Conservation (phyloP, 2,888 invertebrate species). For the Acronicta leporina region DNA sequence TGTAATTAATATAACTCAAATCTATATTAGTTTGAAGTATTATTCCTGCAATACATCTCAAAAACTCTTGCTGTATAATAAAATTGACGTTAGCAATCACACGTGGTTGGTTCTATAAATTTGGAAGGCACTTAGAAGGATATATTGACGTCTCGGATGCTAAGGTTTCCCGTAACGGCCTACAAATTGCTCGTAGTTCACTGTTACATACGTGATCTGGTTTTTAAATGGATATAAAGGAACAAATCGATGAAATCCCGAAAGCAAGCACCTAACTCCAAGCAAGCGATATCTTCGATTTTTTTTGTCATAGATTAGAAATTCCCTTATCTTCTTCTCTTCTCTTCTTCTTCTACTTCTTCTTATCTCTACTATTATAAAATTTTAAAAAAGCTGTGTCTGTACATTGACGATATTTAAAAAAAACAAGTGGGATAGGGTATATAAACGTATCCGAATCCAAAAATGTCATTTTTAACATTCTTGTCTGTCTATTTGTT, state of each 20-base stretch:
- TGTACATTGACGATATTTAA: too few relatives aligned
- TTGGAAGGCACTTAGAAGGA: slow-evolving; percentile 63
- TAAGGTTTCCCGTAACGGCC: slow-evolving; percentile 67
- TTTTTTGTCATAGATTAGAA: too few relatives aligned
- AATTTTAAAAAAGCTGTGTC: too few relatives aligned
- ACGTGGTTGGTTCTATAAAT: slow-evolving; percentile 46
- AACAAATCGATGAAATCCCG: slow-evolving; percentile 38
- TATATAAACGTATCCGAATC: too few relatives aligned
- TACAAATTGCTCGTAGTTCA: slow-evolving; percentile 76
- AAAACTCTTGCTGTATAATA: slow-evolving; percentile 10
- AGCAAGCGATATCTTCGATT: slow-evolving; percentile 19
- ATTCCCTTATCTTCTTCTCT: too few relatives aligned
- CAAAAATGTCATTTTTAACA: too few relatives aligned
- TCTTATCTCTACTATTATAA: too few relatives aligned
- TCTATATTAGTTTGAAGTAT: too few relatives aligned
- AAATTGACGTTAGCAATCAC: slow-evolving; percentile 46
- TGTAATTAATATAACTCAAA: too few relatives aligned
- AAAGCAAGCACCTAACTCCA: slow-evolving; percentile 23
- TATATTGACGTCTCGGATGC: slow-evolving; percentile 69
- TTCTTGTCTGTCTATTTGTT: too few relatives aligned
- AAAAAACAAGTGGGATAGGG: too few relatives aligned
- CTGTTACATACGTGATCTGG: slow-evolving; percentile 74
- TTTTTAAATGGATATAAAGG: slow-evolving; percentile 57
- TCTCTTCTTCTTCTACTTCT: too few relatives aligned
- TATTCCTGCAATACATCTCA: not conserved